Percentiles rank a stretch among this genome's conserved stretches.
These are phyloP conservation scores for Arion vulgaris DNA, from an alignment of 1,140 invertebrate species.

Conservation along the genomic window DNA sequence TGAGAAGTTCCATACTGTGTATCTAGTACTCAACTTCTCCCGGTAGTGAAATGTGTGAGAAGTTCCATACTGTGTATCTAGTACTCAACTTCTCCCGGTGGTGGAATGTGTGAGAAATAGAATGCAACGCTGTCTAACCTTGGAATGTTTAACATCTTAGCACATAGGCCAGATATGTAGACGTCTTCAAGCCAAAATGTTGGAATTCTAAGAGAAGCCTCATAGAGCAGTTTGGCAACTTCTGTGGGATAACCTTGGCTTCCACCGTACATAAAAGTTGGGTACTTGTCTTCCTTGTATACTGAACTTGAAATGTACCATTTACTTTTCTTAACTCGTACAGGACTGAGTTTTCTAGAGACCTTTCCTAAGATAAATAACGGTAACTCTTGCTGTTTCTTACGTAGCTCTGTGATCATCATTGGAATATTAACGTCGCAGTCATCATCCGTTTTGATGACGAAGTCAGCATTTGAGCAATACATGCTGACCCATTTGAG, in stretches of 20 bases:
- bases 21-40: too few relatives aligned
- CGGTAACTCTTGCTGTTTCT: neutral
- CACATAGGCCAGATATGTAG: conserved; percentile 10
- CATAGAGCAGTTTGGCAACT: neutral
- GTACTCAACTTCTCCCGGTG: neutral
- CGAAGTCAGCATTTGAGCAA: neutral
- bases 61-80: neutral
- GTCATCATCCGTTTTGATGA: conserved; percentile 6
- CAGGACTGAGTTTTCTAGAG: neutral
- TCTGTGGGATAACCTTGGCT: conserved; percentile 6
- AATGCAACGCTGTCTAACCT: neutral
- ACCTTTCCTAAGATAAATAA: conserved; percentile 10
- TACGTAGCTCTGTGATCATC: conserved; percentile 1
- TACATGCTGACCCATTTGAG: conserved; percentile 12
- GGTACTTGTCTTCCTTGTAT: conserved; percentile 11
- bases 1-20: too few relatives aligned
- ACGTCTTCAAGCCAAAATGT: conserved; percentile 5
- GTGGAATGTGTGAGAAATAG: conserved; percentile 10
- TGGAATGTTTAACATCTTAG: neutral
- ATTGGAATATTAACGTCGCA: conserved; percentile 18
- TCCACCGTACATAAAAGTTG: neutral
- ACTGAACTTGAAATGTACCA: neutral
- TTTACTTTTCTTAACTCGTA: neutral
- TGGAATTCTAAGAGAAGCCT: conserved; percentile 12
- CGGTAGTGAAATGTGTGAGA: too few relatives aligned